Conservation (phyloP, 2,797 vertebrate genomes). For the Macropus fuliginosus region DNA sequence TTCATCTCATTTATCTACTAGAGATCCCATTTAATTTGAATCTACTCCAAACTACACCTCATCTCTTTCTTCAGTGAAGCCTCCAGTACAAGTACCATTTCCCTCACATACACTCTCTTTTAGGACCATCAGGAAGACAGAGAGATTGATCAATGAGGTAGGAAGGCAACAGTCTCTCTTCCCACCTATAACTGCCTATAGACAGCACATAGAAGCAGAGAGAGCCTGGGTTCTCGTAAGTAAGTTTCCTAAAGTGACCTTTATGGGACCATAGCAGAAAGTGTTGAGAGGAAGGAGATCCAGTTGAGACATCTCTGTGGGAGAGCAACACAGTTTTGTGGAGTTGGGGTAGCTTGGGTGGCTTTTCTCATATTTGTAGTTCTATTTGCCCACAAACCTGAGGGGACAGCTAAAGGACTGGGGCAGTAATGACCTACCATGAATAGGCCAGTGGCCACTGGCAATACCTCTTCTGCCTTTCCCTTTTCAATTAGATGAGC, state of each 20-base stretch:
- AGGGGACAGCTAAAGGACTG: background rate
- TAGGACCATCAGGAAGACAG: background rate
- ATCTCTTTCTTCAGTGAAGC: background rate
- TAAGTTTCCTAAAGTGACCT: background rate
- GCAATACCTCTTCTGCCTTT: background rate
- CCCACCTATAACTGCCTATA: background rate
- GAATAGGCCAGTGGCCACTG: background rate
- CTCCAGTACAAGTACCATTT: background rate
- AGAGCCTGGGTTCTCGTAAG: background rate
- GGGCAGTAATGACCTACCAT: background rate
- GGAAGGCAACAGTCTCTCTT: background rate
- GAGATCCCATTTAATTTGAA: background rate
- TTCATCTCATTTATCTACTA: background rate
- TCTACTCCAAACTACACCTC: background rate
- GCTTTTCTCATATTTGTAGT: background rate
- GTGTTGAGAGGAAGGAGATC: background rate
- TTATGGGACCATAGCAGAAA: background rate
- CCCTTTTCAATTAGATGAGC: background rate
- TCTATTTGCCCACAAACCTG: background rate
- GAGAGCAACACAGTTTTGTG: background rate
- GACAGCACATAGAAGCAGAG: background rate
- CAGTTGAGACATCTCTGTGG: background rate
- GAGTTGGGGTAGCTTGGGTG: background rate
- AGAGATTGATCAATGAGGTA: background rate
- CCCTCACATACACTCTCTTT: background rate